Evolutionary conservation across 30 jellyfish, hydroid and myxozoan species (phyloP).

Genomic region (Rhopilema esculentum): DNA sequence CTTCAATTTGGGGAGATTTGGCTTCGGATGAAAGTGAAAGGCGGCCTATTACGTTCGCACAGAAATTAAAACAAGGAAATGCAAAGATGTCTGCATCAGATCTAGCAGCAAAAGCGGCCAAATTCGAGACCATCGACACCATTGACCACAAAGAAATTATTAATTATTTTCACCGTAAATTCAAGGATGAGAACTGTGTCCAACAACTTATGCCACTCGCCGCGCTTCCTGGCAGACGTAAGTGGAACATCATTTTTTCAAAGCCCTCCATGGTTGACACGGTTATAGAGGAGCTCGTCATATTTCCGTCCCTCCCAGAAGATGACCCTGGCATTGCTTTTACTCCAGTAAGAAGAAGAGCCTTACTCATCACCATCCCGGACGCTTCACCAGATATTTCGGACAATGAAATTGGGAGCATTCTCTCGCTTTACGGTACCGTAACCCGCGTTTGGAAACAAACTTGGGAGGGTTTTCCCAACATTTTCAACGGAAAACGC

Average conservation of each 20-base stretch:
- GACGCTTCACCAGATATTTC: background rate
- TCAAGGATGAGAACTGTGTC: background rate
- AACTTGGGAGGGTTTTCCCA: conserved; percentile 10
- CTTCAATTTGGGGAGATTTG: background rate
- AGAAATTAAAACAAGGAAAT: background rate
- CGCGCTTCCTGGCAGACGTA: background rate
- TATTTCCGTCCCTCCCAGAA: background rate
- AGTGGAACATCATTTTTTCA: background rate
- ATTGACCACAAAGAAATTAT: background rate
- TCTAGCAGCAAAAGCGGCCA: background rate
- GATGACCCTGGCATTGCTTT: background rate
- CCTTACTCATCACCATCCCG: background rate
- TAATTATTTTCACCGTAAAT: background rate
- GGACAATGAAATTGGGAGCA: background rate
- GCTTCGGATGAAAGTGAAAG: background rate
- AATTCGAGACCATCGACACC: background rate
- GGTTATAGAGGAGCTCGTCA: background rate
- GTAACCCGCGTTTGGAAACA: background rate
- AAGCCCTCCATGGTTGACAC: background rate
- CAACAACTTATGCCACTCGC: background rate
- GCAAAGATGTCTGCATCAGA: background rate
- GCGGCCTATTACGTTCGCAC: background rate
- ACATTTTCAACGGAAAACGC: background rate
- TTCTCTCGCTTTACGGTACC: background rate
- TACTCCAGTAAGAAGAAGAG: background rate